Evolutionary conservation across 2,888 invertebrate species (phyloP).

Genomic region (Resseliella maxima): DNA sequence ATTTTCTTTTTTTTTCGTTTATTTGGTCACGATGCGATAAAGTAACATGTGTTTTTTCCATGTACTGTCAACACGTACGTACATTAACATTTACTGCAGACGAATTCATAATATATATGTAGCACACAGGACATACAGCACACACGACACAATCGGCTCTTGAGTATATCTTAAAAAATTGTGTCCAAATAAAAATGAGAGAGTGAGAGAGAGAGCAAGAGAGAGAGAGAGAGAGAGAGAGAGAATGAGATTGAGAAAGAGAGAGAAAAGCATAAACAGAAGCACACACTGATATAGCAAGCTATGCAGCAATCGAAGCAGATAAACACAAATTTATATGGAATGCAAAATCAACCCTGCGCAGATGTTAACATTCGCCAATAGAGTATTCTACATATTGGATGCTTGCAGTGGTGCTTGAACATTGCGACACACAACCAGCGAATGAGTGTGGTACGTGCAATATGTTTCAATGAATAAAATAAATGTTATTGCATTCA

Average conservation of each 20-base stretch:
- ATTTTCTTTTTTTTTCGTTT: too few relatives aligned
- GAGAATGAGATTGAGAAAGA: too few relatives aligned
- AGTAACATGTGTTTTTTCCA: slow-evolving; percentile 7
- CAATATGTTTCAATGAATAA: not conserved
- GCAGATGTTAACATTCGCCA: slow-evolving; percentile 37
- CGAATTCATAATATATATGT: too few relatives aligned
- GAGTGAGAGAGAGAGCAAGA: too few relatives aligned
- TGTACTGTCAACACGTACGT: not conserved
- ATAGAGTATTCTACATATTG: not conserved
- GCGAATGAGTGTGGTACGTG: not conserved
- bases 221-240: not conserved
- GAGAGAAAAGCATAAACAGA: not conserved
- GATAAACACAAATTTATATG: not conserved
- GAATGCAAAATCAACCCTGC: slow-evolving; percentile 32
- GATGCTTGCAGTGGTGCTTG: slow-evolving; percentile 23
- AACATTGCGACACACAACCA: slow-evolving; percentile 12
- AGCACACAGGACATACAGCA: too few relatives aligned
- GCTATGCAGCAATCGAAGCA: not conserved
- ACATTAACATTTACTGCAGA: not conserved
- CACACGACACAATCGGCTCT: too few relatives aligned
- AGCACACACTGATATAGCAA: not conserved
- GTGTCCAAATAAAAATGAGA: too few relatives aligned
- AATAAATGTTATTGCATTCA: not conserved
- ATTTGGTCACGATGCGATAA: not conserved
- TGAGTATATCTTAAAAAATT: too few relatives aligned